Conservation (phyloP, 1,140 invertebrate species). For the Drosophila ambigua region DNA sequence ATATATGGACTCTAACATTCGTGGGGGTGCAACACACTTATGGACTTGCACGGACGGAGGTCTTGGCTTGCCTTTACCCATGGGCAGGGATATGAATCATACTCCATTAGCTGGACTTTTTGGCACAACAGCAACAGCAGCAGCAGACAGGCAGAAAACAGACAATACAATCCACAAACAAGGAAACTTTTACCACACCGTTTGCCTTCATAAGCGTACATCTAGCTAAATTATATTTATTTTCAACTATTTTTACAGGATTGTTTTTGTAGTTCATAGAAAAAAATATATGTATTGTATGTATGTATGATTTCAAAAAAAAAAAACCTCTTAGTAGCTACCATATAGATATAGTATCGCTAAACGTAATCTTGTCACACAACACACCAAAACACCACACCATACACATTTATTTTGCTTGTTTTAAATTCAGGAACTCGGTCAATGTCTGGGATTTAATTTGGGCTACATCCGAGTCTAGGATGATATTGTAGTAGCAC, state of each 20-base stretch:
- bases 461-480: conserved; percentile 15
- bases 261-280: conserved; percentile 64
- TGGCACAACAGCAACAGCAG: no score
- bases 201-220: conserved; percentile 73
- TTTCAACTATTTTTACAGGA: conserved; percentile 79
- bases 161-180: no score
- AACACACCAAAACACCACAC: conserved; percentile 2
- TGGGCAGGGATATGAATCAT: no score
- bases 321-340: conserved; percentile 67
- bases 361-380: conserved; percentile 58
- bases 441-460: conserved; percentile 10
- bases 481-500: conserved; percentile 18
- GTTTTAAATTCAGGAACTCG: conserved; percentile 50
- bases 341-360: conserved; percentile 52
- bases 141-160: no score
- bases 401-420: no score
- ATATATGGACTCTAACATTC: no score
- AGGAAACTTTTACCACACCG: not conserved
- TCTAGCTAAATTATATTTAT: conserved; percentile 78
- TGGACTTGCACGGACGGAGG: no score
- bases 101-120: no score
- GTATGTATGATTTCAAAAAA: conserved; percentile 8
- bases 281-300: conserved; percentile 48
- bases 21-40: no score
- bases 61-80: no score